Conservation (phyloP, 2,888 invertebrate species). For the Trichogramma evanescens region DNA sequence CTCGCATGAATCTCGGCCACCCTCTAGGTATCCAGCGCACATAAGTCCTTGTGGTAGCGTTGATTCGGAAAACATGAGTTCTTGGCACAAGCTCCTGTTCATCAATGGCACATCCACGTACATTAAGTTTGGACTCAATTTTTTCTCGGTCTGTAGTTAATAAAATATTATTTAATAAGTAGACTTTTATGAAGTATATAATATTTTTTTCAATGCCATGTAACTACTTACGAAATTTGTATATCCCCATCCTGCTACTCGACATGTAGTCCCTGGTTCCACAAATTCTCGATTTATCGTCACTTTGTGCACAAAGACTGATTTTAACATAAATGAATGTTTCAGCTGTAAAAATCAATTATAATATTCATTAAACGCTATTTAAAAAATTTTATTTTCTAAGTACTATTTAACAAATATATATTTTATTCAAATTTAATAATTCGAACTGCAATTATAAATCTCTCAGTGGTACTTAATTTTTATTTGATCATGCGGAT, state of each 20-base stretch:
- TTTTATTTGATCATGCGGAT: too few species aligned
- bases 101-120: slow-evolving; percentile 35
- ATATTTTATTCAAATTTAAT: too few species aligned
- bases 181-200: neutral
- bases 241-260: slow-evolving; percentile 39
- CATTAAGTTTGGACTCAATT: slow-evolving; percentile 25
- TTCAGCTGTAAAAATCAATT: slow-evolving; percentile 25
- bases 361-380: neutral
- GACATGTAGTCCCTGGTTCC: slow-evolving; percentile 23
- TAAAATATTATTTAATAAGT: neutral
- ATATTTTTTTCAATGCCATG: neutral
- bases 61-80: slow-evolving; percentile 26
- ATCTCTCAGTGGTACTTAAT: too few species aligned
- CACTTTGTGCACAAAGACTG: too few species aligned
- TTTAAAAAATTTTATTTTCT: too few species aligned
- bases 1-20: slow-evolving; percentile 37
- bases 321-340: slow-evolving; percentile 23
- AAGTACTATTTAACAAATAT: too few species aligned
- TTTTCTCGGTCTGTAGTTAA: neutral
- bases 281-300: too few species aligned
- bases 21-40: slow-evolving; percentile 38
- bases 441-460: too few species aligned
- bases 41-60: slow-evolving; percentile 29
- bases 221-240: slow-evolving; percentile 26
- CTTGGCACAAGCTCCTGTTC: slow-evolving; percentile 20